Evolutionary conservation across 2,797 vertebrate species (phyloP), one percentile per base, ranked within the genome.

Genomic region (Leuciscus waleckii): DNA sequence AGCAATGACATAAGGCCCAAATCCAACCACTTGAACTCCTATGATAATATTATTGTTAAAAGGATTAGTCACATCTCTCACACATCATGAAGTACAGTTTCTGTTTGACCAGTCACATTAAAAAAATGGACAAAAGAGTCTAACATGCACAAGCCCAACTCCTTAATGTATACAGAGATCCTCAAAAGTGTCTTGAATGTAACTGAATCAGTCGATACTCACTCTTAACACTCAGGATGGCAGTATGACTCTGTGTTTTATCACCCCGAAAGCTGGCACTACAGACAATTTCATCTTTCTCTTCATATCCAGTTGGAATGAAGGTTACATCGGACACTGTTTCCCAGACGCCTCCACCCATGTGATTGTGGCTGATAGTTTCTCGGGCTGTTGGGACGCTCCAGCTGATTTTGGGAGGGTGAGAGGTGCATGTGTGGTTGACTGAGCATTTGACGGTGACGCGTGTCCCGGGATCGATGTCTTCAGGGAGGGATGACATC

Each of bases 351-450:
- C 91, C 91, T 74, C 7, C 43, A 7, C 67, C 39, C 0, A 2
- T 73, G 19, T 7, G 17, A 2, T n/a, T 46, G 13, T 93, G 70
- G 0, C n/a, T 82, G 11, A 88, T 76, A 16, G 87, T 56, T 26
- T 7, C 85, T 77, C 69, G 89, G 51, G 84, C 58, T 14, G 76
- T 35, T 5, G 69, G 85, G 41, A 92, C 83, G 19, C 82, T 94
- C 94, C 94, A 94, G 51, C 84, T 88, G 85, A 94, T 89, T 46
- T 2, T 35, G 0, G 93, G 94, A 41, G 92, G 89, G 77, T 93
- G 91, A 51, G 93, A 88, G 13, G 87, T 68, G 86, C 93, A 93
- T 0, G 93, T 92, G 89, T 94, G 92, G 0, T 19, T 90, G 39
- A 93, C 92, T 56, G 93, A 93, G 69, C 93, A 94, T 0, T 85